A percentile compares a stretch with the other conserved stretches of the same genome.
These are phyloP conservation scores for Axis porcinus DNA, from an alignment of 2,113 vertebrate genomes.

Conservation along the genomic window DNA sequence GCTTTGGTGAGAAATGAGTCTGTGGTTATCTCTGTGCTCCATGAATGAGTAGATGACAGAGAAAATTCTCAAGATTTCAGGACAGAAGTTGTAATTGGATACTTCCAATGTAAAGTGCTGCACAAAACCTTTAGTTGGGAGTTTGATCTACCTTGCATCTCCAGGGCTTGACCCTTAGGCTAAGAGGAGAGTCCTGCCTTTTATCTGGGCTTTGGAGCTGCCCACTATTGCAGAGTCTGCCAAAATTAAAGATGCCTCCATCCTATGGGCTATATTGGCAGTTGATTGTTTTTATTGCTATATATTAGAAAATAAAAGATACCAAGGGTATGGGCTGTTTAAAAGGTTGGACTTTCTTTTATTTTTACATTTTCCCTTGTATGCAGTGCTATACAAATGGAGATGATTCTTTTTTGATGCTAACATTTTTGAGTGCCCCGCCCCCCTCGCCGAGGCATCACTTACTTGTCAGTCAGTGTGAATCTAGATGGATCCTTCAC, in stretches of 20 bases:
- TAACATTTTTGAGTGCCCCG: background rate
- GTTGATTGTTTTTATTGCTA: background rate
- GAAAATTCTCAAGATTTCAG: background rate
- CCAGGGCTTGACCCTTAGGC: background rate
- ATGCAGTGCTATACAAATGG: background rate
- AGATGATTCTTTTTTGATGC: background rate
- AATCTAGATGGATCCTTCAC: background rate
- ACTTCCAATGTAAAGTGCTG: background rate
- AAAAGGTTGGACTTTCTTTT: background rate
- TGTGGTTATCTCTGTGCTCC: background rate
- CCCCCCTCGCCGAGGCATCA: background rate
- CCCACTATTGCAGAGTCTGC: background rate
- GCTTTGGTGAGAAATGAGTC: background rate
- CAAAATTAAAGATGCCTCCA: background rate
- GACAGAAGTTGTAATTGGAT: background rate
- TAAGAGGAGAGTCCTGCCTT: background rate
- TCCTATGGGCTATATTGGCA: background rate
- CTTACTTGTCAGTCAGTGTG: background rate
- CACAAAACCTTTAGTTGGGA: background rate
- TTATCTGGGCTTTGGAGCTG: background rate
- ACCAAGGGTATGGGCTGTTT: background rate
- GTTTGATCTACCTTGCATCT: background rate
- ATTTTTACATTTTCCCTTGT: background rate
- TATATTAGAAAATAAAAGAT: background rate
- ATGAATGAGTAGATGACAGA: background rate